A percentile compares a stretch with the other conserved stretches of the same genome.
These are phyloP conservation scores for Lycophotia porphyrea DNA, from an alignment of 2,888 invertebrate genomes.

Conservation along the genomic window DNA sequence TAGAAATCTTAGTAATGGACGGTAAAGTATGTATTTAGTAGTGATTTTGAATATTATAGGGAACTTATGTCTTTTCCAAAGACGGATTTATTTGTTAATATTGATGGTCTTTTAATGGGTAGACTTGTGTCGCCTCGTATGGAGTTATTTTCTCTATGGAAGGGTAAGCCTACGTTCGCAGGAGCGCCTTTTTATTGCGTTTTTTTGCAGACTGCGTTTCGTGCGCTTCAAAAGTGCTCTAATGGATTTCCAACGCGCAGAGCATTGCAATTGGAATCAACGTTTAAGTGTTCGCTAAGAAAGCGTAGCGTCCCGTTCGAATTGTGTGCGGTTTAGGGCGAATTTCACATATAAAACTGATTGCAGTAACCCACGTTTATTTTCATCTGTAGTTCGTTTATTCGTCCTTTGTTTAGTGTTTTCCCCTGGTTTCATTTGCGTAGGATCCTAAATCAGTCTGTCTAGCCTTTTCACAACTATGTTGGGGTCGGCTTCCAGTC, in stretches of 20 bases:
- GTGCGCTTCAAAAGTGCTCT: not conserved
- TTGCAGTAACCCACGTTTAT: not conserved
- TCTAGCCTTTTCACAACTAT: too few relatives aligned
- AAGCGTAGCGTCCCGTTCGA: not conserved
- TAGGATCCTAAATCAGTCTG: too few relatives aligned
- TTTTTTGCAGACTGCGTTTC: not conserved
- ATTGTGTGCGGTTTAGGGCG: not conserved
- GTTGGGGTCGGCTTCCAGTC: too few relatives aligned
- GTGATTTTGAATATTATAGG: constrained; percentile 31
- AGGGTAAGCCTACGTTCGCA: not conserved
- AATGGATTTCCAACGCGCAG: too few relatives aligned
- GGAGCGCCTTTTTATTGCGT: not conserved
- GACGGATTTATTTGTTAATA: not conserved
- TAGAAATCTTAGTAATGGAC: constrained; percentile 15
- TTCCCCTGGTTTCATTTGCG: not conserved
- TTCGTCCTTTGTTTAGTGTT: not conserved
- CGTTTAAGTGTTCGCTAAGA: not conserved
- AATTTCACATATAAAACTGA: not conserved
- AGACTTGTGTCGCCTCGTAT: not conserved
- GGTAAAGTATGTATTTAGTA: constrained; percentile 36
- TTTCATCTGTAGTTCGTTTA: too few relatives aligned
- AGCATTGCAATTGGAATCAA: too few relatives aligned
- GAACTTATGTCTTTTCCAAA: not conserved
- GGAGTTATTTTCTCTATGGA: constrained; percentile 1
- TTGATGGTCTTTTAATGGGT: not conserved